Conservation (phyloP, 2,888 invertebrate genomes). For the Drosophila siamana region DNA sequence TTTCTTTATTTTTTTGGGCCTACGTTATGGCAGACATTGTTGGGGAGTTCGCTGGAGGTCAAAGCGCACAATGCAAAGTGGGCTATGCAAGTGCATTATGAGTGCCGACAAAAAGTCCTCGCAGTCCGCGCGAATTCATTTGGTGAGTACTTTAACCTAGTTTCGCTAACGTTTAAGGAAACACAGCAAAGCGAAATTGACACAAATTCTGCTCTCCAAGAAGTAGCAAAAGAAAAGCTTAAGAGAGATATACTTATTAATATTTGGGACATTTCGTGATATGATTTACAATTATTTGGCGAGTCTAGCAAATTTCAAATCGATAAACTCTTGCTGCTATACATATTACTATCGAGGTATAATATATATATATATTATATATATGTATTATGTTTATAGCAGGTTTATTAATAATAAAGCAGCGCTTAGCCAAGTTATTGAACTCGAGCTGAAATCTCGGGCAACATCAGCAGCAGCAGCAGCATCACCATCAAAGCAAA, state of each 20-base stretch:
- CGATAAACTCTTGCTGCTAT: too few relatives aligned
- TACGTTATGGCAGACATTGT: conserved; percentile 6
- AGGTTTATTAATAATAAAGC: conserved; percentile 16
- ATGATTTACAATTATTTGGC: too few relatives aligned
- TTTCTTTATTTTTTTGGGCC: not conserved
- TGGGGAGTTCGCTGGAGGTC: conserved; percentile 23
- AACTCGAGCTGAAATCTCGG: conserved; percentile 35
- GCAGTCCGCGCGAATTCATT: conserved; percentile 11
- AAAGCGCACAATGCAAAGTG: not conserved
- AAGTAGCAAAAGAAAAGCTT: too few relatives aligned
- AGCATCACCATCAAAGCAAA: conserved; percentile 41
- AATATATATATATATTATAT: too few relatives aligned
- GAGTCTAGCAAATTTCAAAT: too few relatives aligned
- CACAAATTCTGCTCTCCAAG: not conserved
- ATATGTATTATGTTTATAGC: too few relatives aligned
- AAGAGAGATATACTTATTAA: too few relatives aligned
- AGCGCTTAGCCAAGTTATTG: conserved; percentile 41
- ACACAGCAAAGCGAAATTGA: not conserved
- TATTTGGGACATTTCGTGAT: too few relatives aligned
- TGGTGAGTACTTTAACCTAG: conserved; percentile 17
- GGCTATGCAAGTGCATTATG: conserved; percentile 12
- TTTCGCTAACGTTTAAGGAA: conserved; percentile 10
- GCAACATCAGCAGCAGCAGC: too few relatives aligned
- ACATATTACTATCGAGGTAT: too few relatives aligned
- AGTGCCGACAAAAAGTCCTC: conserved; percentile 3